These are phyloP conservation scores for Cosmia pyralina DNA, from an alignment of 2,888 invertebrate species.

Conservation along the genomic window DNA sequence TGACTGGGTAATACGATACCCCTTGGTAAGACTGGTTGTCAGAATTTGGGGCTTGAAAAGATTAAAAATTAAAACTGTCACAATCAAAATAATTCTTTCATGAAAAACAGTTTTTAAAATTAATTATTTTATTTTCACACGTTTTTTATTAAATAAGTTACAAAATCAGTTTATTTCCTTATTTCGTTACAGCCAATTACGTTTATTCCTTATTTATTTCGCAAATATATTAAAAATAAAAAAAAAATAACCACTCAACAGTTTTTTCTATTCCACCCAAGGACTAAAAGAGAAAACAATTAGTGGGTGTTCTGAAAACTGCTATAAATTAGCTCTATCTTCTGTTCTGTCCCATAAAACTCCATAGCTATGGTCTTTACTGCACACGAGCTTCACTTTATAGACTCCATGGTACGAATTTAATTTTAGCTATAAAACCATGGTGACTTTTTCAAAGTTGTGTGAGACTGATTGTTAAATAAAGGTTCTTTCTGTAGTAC, in stretches of 20 bases:
- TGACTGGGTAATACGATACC: too few species aligned
- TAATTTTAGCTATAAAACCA: constrained; percentile 25
- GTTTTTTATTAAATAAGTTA: neutral
- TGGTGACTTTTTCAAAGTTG: constrained; percentile 12
- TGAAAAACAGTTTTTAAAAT: too few species aligned
- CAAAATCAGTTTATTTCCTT: too few species aligned
- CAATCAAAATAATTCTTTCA: neutral
- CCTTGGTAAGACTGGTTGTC: too few species aligned
- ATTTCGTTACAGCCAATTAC: too few species aligned
- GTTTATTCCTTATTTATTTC: too few species aligned
- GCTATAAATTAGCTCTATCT: constrained; percentile 66
- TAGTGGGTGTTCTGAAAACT: constrained; percentile 62
- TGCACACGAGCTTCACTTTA: constrained; percentile 58
- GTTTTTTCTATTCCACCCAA: constrained; percentile 34
- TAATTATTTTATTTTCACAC: neutral
- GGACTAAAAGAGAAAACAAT: constrained; percentile 66
- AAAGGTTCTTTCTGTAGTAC: neutral
- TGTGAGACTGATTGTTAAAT: neutral
- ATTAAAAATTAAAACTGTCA: neutral
- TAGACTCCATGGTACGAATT: constrained; percentile 36
- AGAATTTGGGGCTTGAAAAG: too few species aligned
- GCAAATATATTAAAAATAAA: too few species aligned
- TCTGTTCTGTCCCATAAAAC: constrained; percentile 63
- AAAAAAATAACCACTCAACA: constrained; percentile 16
- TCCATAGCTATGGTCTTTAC: constrained; percentile 57